Base-by-base conservation (phyloP, 2,888 invertebrate species). In the Rhagophthalmus giganteus region DNA sequence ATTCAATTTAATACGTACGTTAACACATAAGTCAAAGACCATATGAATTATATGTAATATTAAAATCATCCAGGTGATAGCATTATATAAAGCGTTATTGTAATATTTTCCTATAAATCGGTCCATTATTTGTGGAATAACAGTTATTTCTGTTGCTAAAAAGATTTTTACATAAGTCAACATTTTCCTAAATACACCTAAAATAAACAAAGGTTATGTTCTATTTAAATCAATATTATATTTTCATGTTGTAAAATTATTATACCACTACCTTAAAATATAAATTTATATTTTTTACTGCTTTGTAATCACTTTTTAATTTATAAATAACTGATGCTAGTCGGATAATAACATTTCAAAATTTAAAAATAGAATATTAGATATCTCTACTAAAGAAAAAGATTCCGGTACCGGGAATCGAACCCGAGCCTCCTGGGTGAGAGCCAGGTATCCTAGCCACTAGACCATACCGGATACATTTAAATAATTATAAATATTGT, bases 371-470 rank as follows among this genome's bases (percentile, higher is more conserved):
- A n/a, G n/a, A n/a, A n/a, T n/a, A n/a, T 20, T 20, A 20, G 3
- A 5, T 7, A 20, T 20, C 7, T 20, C 7, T 20, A 20, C 3
- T 5, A 20, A 20, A 20, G 3, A 20, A 20, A 20, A 20, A 20
- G 7, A 20, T 79, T 78, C 79, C 78, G 76, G 74, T 78, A 79
- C 78, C 78, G 78, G 78, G 79, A 80, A 80, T 80, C 79, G 78
- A 81, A 80, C 79, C 79, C 79, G 80, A 78, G 79, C 79, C 80
- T 79, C 78, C 79, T 79, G 79, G 79, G 78, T 79, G 79, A 79
- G 74, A 79, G 79, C 78, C 79, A 79, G 78, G 76, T 79, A 79
- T 79, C 78, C 78, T 79, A 79, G 76, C 79, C 79, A 79, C 78
- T 79, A 79, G 78, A 79, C 79, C 77, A 79, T 78, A 51, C 51